Base-by-base conservation (phyloP, 2,888 invertebrate genomes). In the Parnassius mnemosyne region DNA sequence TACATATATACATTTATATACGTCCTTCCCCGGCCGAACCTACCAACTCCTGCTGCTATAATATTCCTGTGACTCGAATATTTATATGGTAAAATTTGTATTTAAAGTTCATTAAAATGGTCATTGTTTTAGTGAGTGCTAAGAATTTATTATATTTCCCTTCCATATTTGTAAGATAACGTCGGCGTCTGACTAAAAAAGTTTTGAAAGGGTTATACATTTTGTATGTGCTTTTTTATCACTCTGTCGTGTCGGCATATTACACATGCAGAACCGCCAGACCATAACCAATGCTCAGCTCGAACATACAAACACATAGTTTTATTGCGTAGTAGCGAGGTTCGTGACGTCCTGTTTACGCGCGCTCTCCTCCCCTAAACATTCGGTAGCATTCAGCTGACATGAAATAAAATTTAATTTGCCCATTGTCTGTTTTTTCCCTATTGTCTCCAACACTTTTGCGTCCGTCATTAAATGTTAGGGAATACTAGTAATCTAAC, bases 371-470 rank as follows among this genome's bases (percentile, higher is more conserved):
- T 72, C 71, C 71, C 74, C 72, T 67, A 69, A 72, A 75, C 74
- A 75, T 79, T 79, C 81, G 75, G 84, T 81, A 82, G 85, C 84
- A 73, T 81, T 61, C 52, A 55, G 79, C 76, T 72, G 73, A 75
- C 76, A 78, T 80, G 79, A 79, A 85, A 88, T 87, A 87, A 87
- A 88, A 84, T 85, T 85, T 86, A 85, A 89, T 87, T 84, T 74
- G 74, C 71, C 83, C 78, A 83, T 87, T 88, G 85, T 87, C 77
- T 79, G 68, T 70, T 75, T 80, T 75, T 74, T 74, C 68, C 65
- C 68, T 52, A 57, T 62, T 62, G 54, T 62, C 49, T 63, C 53
- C 57, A 50, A 53, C 60, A 59, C 60, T 61, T 65, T 60, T 61
- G 62, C 62, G 60, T 61, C 53, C 60, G 56, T 56, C 61, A 66